These are phyloP conservation scores for Mirza zaza DNA, from an alignment of 2,113 vertebrate genomes.

Conservation along the genomic window DNA sequence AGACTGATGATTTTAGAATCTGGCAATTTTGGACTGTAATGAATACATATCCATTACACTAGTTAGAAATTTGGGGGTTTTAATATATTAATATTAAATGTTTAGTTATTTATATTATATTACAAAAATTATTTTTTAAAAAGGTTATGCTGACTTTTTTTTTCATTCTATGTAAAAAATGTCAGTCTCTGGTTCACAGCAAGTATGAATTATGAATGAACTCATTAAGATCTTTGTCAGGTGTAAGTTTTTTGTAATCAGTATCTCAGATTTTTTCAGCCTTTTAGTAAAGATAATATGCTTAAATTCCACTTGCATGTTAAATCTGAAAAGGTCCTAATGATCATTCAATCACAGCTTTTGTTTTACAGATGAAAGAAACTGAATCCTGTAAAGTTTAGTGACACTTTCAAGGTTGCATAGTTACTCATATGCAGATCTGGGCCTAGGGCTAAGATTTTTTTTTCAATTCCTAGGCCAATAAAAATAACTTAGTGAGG, in stretches of 20 bases:
- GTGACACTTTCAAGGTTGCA: not conserved
- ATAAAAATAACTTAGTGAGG: not conserved
- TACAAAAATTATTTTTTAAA: not conserved
- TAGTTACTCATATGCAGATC: not conserved
- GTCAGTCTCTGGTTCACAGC: not conserved
- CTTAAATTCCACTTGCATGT: not conserved
- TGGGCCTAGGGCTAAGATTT: not conserved
- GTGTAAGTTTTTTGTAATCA: not conserved
- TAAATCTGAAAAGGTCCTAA: not conserved
- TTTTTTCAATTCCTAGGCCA: not conserved
- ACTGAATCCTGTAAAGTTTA: not conserved
- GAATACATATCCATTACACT: not conserved
- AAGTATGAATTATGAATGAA: not conserved
- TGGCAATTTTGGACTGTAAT: not conserved
- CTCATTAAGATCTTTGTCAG: not conserved
- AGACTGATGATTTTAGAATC: not conserved
- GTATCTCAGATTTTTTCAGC: not conserved
- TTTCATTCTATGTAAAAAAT: not conserved
- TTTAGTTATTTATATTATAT: not conserved
- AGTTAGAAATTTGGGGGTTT: not conserved
- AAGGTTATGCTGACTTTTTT: not conserved
- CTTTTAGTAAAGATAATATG: not conserved
- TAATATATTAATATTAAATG: not conserved
- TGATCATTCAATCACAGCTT: not conserved
- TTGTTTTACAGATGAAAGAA: not conserved